Evolutionary conservation across 2,888 invertebrate genomes (phyloP).

Genomic region (Yponomeuta malinellus): DNA sequence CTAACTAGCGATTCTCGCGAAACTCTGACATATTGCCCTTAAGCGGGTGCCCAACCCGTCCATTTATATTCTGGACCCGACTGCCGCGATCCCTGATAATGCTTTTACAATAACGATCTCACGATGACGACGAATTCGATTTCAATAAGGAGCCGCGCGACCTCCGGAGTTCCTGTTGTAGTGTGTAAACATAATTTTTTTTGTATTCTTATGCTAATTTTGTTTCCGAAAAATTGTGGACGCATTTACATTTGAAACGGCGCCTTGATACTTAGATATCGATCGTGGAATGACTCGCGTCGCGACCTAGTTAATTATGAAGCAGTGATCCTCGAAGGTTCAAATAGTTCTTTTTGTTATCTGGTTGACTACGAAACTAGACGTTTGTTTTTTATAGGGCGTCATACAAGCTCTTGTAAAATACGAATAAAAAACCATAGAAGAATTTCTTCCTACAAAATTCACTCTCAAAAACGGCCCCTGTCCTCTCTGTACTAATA

Average conservation of each 20-base stretch:
- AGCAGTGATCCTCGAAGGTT: constrained; percentile 18
- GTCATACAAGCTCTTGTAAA: too few species aligned
- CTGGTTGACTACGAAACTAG: not conserved
- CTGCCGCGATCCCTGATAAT: constrained; percentile 59
- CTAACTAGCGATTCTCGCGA: constrained; percentile 1
- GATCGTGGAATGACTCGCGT: constrained; percentile 7
- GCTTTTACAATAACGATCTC: constrained; percentile 67
- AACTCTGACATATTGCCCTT: constrained; percentile 60
- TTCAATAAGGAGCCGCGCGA: constrained; percentile 41
- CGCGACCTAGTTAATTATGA: constrained; percentile 23
- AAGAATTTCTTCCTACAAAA: too few species aligned
- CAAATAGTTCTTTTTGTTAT: not conserved
- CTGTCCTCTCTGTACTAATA: too few species aligned
- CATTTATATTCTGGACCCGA: constrained; percentile 62
- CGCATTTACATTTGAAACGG: constrained; percentile 12
- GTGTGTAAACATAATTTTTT: not conserved
- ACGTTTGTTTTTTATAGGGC: too few species aligned
- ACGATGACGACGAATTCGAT: constrained; percentile 57
- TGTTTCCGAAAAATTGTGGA: constrained; percentile 4
- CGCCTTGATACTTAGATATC: constrained; percentile 3
- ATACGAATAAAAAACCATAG: too few species aligned
- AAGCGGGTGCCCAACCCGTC: constrained; percentile 44
- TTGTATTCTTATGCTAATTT: constrained; percentile 2
- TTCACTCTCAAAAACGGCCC: too few species aligned
- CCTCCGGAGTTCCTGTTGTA: not conserved